Evolutionary conservation across 2,113 vertebrate genomes (phyloP).

Genomic region (Ciconia stormi): DNA sequence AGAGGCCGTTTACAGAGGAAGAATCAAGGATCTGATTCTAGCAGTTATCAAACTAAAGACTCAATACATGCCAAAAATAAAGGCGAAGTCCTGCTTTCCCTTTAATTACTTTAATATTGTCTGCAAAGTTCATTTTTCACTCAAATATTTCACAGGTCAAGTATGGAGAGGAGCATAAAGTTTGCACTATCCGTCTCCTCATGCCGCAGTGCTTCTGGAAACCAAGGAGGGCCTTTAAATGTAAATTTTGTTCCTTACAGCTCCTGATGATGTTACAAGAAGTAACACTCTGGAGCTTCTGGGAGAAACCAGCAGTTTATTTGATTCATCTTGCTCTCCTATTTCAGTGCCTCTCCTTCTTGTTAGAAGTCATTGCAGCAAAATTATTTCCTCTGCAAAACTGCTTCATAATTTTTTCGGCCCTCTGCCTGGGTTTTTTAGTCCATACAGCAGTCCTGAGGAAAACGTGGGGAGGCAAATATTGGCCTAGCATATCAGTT

Average conservation of each 20-base stretch:
- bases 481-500: neutral
- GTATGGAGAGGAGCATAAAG: neutral
- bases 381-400: neutral
- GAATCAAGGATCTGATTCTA: neutral
- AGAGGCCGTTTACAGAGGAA: neutral
- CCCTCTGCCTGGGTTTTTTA: neutral
- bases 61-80: neutral
- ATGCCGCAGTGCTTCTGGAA: neutral
- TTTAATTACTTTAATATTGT: neutral
- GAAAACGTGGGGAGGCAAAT: neutral
- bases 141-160: neutral
- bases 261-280: neutral
- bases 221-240: neutral
- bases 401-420: neutral
- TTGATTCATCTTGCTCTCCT: neutral
- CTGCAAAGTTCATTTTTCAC: neutral
- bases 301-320: neutral
- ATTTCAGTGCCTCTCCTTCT: neutral
- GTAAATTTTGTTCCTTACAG: neutral
- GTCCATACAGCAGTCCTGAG: neutral
- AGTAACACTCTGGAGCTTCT: neutral
- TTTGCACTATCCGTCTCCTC: neutral
- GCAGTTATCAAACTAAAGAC: neutral
- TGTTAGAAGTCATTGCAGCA: neutral
- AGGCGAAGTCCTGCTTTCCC: neutral